phyloP scores from a whole-genome alignment of 2,113 vertebrate genomes.

The Siniperca knerii region DNA sequence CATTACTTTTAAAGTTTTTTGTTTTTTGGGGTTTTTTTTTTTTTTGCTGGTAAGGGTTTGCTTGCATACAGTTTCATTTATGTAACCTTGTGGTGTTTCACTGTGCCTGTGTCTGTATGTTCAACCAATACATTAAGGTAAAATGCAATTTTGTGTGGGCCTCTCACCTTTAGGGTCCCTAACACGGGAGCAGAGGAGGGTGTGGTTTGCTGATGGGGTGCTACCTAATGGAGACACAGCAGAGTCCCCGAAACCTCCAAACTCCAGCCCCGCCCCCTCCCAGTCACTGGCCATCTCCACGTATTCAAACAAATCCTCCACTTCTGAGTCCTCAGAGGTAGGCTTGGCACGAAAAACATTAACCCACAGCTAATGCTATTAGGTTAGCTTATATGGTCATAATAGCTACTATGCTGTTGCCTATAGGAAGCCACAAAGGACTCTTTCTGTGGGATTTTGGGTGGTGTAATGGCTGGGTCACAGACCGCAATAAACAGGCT shows the following conservation, averaged over 20 bases:
- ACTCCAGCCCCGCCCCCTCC: constrained; percentile 85
- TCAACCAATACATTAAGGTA: neutral
- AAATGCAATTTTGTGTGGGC: neutral
- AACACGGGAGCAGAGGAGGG: constrained; percentile 94
- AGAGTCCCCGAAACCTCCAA: constrained; percentile 89
- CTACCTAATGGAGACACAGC: constrained; percentile 95
- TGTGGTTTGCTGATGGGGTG: constrained; percentile 97
- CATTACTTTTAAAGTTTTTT: neutral
- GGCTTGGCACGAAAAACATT: constrained; percentile 11
- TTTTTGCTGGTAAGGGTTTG: neutral
- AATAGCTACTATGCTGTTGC: constrained; percentile 9
- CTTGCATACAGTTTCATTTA: neutral
- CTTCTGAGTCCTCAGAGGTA: constrained; percentile 88
- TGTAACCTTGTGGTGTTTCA: neutral
- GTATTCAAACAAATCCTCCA: constrained; percentile 87
- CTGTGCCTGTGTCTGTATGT: rapidly evolving
- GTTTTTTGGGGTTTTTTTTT: neutral
- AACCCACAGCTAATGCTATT: constrained; percentile 42
- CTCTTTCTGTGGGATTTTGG: constrained; percentile 40
- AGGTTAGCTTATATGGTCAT: constrained; percentile 13
- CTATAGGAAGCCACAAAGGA: constrained; percentile 41
- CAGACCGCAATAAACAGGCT: neutral
- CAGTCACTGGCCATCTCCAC: constrained; percentile 83
- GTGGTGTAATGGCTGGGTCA: constrained; percentile 27
- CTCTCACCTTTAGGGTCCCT: constrained; percentile 72